Conservation (phyloP, 2,888 invertebrate genomes). For the Meteorus colon region DNA sequence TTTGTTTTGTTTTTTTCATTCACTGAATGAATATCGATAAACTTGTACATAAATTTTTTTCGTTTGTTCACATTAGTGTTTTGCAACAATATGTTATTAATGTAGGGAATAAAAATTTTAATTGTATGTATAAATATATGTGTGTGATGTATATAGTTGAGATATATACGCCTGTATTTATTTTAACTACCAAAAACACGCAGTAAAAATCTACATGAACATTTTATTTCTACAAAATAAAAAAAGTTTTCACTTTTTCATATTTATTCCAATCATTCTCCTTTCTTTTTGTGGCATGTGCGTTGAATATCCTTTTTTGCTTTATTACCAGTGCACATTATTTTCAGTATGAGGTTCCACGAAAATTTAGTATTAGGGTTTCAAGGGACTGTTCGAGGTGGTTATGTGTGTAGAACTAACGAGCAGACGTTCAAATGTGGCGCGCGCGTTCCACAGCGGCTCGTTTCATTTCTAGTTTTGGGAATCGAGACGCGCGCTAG, state of each 20-base stretch:
- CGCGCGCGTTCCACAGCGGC: conserved; percentile 39
- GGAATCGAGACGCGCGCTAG: conserved; percentile 51
- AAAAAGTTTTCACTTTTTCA: neutral
- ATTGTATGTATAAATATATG: neutral
- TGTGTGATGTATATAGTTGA: no score
- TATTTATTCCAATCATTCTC: neutral
- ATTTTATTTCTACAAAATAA: neutral
- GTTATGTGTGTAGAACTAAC: neutral
- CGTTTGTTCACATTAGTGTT: neutral
- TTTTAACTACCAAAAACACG: no score
- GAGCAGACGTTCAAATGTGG: conserved; percentile 16
- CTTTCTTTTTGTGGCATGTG: neutral
- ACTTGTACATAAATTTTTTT: neutral
- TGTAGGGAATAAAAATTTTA: neutral
- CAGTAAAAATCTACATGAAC: neutral
- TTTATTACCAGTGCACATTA: neutral
- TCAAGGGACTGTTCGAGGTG: neutral
- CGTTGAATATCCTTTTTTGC: neutral
- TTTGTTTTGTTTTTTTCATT: neutral
- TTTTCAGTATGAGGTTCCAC: neutral
- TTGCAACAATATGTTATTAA: neutral
- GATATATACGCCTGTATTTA: no score
- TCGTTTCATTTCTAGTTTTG: conserved; percentile 61
- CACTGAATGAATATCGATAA: neutral
- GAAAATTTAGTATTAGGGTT: conserved; percentile 1